Evolutionary conservation across 2,888 invertebrate genomes (phyloP), one percentile per base, ranked within the genome.

Genomic region (Drosophila diplacantha): DNA sequence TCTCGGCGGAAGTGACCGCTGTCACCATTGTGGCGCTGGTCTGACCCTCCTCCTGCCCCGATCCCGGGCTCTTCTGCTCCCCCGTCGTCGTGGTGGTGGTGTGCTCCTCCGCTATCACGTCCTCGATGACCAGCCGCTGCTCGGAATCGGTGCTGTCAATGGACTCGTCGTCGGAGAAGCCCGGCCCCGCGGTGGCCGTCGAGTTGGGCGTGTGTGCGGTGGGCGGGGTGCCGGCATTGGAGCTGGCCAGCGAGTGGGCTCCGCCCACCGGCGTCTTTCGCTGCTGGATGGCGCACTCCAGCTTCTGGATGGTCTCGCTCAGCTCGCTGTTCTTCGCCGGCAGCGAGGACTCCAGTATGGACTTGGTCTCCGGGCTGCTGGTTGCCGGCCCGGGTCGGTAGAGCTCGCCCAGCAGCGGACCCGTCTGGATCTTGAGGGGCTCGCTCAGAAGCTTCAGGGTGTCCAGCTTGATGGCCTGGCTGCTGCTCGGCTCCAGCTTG

Each of bases 101-200:
- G 9, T 61, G 67, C 68, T 83, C 81, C 56, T 88, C 81, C 74
- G 89, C 75, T 78, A 89, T 80, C 5, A 88, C 86, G 57, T 89
- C 89, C 49, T 90, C 92, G 47, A 92, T 93, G 1, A 92, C 90
- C 22, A 92, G 84, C 9, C 91, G 88, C 60, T 91, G 90, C 72
- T 92, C 92, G 0, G 92, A 92, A 84, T 92, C 92, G 49, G 91
- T 92, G 75, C 91, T 91, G 62, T 92, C 92, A 2, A 91, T 89
- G 8, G 91, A 92, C 61, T 92, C 91, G 11, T 91, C 92, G 39
- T 91, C 92, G 38, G 91, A 91, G 29, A 87, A 85, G 41, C 81
- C 52, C 6, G 49, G 35, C 1, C 59, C 67, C 3, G 50, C 66
- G 11, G 66, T 78, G 8, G 29, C 61, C 7, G 74, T 67, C 0